Conservation (phyloP, 1,140 invertebrate genomes). For the Amyelois transitella region DNA sequence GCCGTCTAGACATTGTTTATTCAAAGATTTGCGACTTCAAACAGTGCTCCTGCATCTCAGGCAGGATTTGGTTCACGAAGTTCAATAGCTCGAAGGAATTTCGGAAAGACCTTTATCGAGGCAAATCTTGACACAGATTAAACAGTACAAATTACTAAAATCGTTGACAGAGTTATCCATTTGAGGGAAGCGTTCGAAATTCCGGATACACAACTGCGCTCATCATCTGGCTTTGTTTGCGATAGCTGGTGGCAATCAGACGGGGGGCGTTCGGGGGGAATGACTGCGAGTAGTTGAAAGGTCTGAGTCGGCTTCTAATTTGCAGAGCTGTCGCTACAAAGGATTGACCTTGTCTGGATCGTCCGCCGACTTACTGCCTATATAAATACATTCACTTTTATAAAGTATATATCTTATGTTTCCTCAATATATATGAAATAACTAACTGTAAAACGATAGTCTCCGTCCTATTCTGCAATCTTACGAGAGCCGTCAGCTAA, state of each 20-base stretch:
- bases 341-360: constrained; percentile 30
- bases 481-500: too few species aligned
- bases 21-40: not conserved
- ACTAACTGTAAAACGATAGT: not conserved
- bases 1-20: constrained; percentile 16
- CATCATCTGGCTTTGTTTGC: constrained; percentile 50
- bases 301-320: constrained; percentile 50
- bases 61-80: not conserved
- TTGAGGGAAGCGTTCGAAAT: constrained; percentile 37
- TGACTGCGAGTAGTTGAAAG: constrained; percentile 26
- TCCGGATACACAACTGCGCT: constrained; percentile 43
- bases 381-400: constrained; percentile 17
- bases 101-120: not conserved
- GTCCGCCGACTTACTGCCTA: constrained; percentile 22
- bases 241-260: constrained; percentile 41
- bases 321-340: constrained; percentile 28
- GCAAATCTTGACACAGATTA: not conserved
- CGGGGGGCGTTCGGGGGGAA: constrained; percentile 14
- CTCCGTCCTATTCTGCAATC: too few species aligned
- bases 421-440: not conserved
- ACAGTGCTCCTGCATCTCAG: not conserved
- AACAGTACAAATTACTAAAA: constrained; percentile 36
- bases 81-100: not conserved
- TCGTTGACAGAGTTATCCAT: constrained; percentile 36
- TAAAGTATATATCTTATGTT: not conserved